These are phyloP conservation scores for Lithobates pipiens DNA, from an alignment of 2,797 vertebrate genomes.

Conservation along the genomic window DNA sequence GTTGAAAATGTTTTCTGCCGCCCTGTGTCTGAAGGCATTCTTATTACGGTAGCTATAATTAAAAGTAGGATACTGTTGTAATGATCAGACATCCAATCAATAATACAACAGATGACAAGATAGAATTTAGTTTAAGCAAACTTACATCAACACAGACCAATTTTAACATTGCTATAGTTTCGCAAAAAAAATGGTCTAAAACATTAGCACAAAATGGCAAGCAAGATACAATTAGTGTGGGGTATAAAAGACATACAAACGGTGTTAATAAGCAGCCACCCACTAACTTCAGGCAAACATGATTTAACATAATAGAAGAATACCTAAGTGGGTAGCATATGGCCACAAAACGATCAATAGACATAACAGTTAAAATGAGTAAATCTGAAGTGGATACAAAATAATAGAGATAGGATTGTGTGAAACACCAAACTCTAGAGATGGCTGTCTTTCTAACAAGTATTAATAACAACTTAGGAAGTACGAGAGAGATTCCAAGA, in stretches of 20 bases:
- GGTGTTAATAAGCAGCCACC: conserved; percentile 52
- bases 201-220: conserved; percentile 63
- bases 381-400: conserved; percentile 66
- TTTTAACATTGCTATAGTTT: conserved; percentile 55
- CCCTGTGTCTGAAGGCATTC: conserved; percentile 51
- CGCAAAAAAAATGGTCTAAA: conserved; percentile 69
- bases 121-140: background rate
- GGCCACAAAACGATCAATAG: conserved; percentile 45
- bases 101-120: conserved; percentile 53
- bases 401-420: conserved; percentile 65
- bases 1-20: conserved; percentile 56
- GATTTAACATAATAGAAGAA: conserved; percentile 62
- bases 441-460: conserved; percentile 61
- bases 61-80: conserved; percentile 63
- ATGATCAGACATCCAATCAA: conserved; percentile 65
- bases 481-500: conserved; percentile 61
- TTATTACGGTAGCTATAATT: conserved; percentile 64
- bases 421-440: conserved; percentile 47
- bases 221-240: conserved; percentile 6
- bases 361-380: conserved; percentile 65
- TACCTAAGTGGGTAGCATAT: conserved; percentile 63
- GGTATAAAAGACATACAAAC: conserved; percentile 38
- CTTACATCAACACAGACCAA: background rate
- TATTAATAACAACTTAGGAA: conserved; percentile 65
- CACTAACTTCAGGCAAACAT: conserved; percentile 62